Evolutionary conservation across 2,888 invertebrate genomes (phyloP).

Genomic region (Neuroscelio doddi): DNA sequence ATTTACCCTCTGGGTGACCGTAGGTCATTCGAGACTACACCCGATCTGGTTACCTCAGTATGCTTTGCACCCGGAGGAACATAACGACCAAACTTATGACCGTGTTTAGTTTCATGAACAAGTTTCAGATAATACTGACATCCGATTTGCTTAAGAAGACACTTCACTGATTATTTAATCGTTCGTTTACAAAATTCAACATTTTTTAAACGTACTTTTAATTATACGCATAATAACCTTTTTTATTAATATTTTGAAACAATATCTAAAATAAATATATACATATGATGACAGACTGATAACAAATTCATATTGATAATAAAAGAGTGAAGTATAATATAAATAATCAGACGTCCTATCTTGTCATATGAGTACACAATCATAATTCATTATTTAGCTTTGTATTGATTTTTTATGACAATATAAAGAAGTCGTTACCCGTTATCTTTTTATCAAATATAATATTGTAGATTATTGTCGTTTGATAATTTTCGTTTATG

Average conservation of each 20-base stretch:
- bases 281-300: too few species aligned
- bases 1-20: constrained; percentile 64
- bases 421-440: neutral
- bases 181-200: too few species aligned
- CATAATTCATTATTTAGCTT: too few species aligned
- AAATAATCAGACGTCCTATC: too few species aligned
- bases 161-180: too few species aligned
- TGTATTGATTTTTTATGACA: neutral
- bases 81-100: constrained; percentile 57
- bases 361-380: too few species aligned
- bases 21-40: constrained; percentile 67
- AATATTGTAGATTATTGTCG: constrained; percentile 35
- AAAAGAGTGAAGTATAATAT: too few species aligned
- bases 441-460: constrained; percentile 18
- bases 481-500: constrained; percentile 41
- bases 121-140: constrained; percentile 18
- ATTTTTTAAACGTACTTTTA: too few species aligned
- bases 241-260: too few species aligned
- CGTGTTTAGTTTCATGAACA: constrained; percentile 56
- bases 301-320: too few species aligned
- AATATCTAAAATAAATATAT: too few species aligned
- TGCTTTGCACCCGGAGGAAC: constrained; percentile 55
- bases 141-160: neutral
- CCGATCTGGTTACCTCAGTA: constrained; percentile 66
- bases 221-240: too few species aligned